Conservation (phyloP, 2,888 invertebrate genomes). For the Polydrusus tereticollis region DNA sequence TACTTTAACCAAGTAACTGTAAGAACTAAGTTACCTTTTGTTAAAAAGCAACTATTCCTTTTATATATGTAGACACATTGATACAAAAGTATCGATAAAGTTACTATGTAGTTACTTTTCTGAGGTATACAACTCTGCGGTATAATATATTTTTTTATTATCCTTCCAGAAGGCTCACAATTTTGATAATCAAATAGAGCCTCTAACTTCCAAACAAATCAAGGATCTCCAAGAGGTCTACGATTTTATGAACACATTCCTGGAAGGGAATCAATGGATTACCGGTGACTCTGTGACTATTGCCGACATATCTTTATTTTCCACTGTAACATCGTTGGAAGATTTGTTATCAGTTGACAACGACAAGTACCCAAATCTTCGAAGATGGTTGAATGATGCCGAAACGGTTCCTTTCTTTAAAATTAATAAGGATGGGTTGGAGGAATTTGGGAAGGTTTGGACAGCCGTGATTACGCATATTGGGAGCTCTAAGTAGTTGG, state of each 20-base stretch:
- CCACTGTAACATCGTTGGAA: slow-evolving; percentile 19
- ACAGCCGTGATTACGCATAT: neutral
- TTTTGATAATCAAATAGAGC: slow-evolving; percentile 12
- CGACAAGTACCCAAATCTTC: slow-evolving; percentile 45
- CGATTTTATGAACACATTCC: slow-evolving; percentile 67
- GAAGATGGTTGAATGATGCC: slow-evolving; percentile 62
- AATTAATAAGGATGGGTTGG: slow-evolving; percentile 26
- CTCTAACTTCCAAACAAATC: slow-evolving; percentile 48
- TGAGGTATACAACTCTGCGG: too few species aligned
- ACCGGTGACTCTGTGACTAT: slow-evolving; percentile 14
- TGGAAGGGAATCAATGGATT: slow-evolving; percentile 52
- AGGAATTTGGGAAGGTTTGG: slow-evolving; percentile 3
- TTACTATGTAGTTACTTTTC: too few species aligned
- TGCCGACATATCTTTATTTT: slow-evolving; percentile 23
- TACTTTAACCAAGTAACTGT: too few species aligned
- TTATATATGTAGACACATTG: too few species aligned
- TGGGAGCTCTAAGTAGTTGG: too few species aligned
- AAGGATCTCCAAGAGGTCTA: slow-evolving; percentile 67
- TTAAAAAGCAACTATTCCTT: too few species aligned
- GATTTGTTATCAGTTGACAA: slow-evolving; percentile 40
- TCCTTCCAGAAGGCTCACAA: slow-evolving; percentile 18
- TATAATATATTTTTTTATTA: neutral
- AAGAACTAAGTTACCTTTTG: too few species aligned
- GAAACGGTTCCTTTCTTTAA: slow-evolving; percentile 59
- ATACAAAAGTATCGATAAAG: too few species aligned